Evolutionary conservation across 2,888 invertebrate species (phyloP).

Genomic region (Eupithecia centaureata): DNA sequence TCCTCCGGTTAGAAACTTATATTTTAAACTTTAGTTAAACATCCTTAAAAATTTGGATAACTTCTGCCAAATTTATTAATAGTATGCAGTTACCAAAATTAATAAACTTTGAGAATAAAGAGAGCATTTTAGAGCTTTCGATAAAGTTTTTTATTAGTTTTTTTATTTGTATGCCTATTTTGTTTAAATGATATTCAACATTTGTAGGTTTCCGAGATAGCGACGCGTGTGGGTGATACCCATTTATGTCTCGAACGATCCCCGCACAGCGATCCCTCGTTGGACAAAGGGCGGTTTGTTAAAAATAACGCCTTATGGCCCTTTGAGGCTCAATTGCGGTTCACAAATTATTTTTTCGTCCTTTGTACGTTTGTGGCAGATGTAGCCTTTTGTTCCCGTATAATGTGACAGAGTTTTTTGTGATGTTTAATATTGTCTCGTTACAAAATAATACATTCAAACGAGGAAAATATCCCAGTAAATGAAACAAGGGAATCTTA

Average conservation of each 20-base stretch:
- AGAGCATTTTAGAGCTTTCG: not conserved
- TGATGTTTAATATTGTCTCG: constrained; percentile 11
- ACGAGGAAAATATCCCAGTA: not conserved
- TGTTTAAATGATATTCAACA: not conserved
- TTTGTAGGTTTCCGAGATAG: not conserved
- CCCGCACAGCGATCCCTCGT: constrained; percentile 36
- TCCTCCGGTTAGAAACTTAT: too few species aligned
- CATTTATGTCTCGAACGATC: not conserved
- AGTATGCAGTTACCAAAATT: not conserved
- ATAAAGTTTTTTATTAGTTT: too few species aligned
- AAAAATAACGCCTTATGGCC: constrained; percentile 60
- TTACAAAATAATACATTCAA: not conserved
- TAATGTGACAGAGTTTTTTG: constrained; percentile 26
- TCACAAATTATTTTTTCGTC: constrained; percentile 54
- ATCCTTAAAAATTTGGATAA: not conserved
- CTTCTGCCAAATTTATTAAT: not conserved
- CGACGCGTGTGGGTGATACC: not conserved
- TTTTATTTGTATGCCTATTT: too few species aligned
- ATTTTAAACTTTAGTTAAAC: too few species aligned
- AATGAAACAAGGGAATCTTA: not conserved
- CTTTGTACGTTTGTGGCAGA: constrained; percentile 52
- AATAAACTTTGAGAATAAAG: not conserved
- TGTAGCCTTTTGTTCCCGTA: constrained; percentile 40
- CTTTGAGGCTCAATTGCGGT: constrained; percentile 58
- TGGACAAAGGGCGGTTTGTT: constrained; percentile 54